A percentile compares a stretch with the other conserved stretches of the same genome.
phyloP scores from a whole-genome alignment of 2,113 vertebrate genomes.

The Carassius gibelio region DNA sequence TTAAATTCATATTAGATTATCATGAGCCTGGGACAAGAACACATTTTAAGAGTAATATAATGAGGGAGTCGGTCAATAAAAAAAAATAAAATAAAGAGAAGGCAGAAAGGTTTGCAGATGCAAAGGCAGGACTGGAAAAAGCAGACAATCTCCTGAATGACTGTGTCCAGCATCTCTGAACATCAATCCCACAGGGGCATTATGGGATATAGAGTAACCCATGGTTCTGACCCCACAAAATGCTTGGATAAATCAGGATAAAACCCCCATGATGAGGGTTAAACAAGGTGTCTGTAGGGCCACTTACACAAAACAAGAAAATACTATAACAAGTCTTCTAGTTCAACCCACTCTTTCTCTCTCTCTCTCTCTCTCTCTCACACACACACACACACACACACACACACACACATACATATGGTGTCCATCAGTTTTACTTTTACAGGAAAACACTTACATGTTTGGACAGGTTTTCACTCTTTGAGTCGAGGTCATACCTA shows the following conservation, averaged over 20 bases:
- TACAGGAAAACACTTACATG: conserved; percentile 84
- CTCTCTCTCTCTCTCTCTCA: too few species aligned
- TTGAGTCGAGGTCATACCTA: conserved; percentile 96
- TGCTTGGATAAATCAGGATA: background rate
- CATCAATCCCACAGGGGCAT: background rate
- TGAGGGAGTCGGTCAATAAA: too few species aligned
- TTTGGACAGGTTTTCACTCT: conserved; percentile 95
- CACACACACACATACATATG: background rate
- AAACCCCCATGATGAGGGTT: background rate
- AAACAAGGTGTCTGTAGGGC: background rate
- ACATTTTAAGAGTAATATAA: background rate
- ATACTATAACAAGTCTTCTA: background rate
- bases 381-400: background rate
- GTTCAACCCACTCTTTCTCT: background rate
- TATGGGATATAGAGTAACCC: background rate
- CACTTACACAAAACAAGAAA: background rate
- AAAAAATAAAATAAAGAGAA: background rate
- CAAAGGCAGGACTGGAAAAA: background rate
- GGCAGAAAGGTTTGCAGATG: background rate
- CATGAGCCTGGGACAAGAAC: too few species aligned
- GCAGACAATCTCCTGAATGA: background rate
- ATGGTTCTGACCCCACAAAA: conserved; percentile 21
- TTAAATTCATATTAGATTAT: too few species aligned
- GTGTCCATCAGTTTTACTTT: conserved; percentile 1
- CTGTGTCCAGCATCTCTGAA: conserved; percentile 8